A percentile compares a stretch with the other conserved stretches of the same genome.
Evolutionary conservation across 2,888 invertebrate genomes (phyloP).

Genomic region (Smittia aterrima): DNA sequence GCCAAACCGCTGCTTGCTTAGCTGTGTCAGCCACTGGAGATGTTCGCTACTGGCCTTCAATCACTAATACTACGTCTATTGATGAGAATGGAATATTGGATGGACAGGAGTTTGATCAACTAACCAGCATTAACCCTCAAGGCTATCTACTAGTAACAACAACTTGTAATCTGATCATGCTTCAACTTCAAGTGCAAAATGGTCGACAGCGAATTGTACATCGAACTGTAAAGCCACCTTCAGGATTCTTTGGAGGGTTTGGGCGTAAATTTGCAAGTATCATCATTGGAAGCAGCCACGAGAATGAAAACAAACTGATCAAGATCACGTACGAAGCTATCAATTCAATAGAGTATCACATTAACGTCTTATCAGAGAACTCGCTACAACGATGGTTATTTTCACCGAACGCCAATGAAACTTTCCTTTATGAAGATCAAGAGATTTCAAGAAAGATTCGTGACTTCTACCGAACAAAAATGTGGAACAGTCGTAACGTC

Average conservation of each 20-base stretch:
- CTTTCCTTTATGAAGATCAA: slow-evolving; percentile 67
- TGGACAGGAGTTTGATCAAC: slow-evolving; percentile 79
- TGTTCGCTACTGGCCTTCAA: slow-evolving; percentile 86
- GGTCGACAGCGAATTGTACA: slow-evolving; percentile 69
- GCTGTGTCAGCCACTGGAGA: slow-evolving; percentile 92
- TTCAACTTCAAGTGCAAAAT: slow-evolving; percentile 61
- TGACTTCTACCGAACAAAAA: slow-evolving; percentile 66
- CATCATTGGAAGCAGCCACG: slow-evolving; percentile 51
- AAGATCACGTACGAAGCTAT: slow-evolving; percentile 61
- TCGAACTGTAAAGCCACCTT: slow-evolving; percentile 68
- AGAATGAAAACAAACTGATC: slow-evolving; percentile 60
- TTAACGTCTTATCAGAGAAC: slow-evolving; percentile 74
- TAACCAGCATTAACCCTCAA: slow-evolving; percentile 65
- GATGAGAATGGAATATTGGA: slow-evolving; percentile 84
- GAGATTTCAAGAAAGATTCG: slow-evolving; percentile 70
- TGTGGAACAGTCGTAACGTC: slow-evolving; percentile 62
- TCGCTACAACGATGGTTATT: slow-evolving; percentile 82
- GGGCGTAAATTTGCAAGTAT: slow-evolving; percentile 61
- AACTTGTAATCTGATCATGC: slow-evolving; percentile 78
- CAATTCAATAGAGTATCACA: slow-evolving; percentile 56
- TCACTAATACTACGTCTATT: slow-evolving; percentile 79
- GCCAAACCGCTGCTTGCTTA: slow-evolving; percentile 76
- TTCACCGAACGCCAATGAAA: slow-evolving; percentile 61
- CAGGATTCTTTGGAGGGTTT: slow-evolving; percentile 84
- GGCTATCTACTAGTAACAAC: slow-evolving; percentile 88